phyloP scores from a whole-genome alignment of 2,797 vertebrate species.

The Gambusia yucatana region DNA sequence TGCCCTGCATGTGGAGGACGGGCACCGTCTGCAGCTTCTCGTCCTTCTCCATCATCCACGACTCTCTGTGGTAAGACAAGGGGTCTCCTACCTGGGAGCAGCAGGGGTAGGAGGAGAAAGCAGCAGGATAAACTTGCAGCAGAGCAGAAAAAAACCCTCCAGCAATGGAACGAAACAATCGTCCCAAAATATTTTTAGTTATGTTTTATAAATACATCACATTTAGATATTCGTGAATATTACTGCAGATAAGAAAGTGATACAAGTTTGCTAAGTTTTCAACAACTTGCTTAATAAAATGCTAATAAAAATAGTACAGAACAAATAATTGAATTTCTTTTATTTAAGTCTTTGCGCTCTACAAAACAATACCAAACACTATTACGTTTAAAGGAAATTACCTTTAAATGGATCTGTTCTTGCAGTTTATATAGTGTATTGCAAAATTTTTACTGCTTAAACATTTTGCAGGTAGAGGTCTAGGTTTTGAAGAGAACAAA shows the following conservation, averaged over 20 bases:
- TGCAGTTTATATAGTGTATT: background rate
- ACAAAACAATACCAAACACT: background rate
- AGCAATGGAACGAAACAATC: background rate
- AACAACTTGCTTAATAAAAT: background rate
- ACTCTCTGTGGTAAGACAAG: constrained; percentile 86
- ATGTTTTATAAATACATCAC: background rate
- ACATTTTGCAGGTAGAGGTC: background rate
- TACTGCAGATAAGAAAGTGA: background rate
- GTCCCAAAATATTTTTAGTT: background rate
- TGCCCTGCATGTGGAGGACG: constrained; percentile 85
- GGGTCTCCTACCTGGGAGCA: constrained; percentile 85
- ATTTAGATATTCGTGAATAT: background rate
- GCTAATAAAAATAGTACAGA: background rate
- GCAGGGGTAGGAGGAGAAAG: constrained; percentile 3
- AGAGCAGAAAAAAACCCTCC: background rate
- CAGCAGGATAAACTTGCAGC: constrained; percentile 1
- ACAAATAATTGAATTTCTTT: background rate
- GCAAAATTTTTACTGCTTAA: background rate
- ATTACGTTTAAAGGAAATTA: background rate
- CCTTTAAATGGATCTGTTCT: background rate
- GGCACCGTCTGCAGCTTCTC: constrained; percentile 88
- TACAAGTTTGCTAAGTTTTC: background rate
- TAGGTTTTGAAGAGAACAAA: background rate
- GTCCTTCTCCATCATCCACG: constrained; percentile 91
- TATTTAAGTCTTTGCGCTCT: background rate